Evolutionary conservation across 2,888 invertebrate genomes (phyloP), one percentile per base, ranked within the genome.

Genomic region (Mythimna pallens): DNA sequence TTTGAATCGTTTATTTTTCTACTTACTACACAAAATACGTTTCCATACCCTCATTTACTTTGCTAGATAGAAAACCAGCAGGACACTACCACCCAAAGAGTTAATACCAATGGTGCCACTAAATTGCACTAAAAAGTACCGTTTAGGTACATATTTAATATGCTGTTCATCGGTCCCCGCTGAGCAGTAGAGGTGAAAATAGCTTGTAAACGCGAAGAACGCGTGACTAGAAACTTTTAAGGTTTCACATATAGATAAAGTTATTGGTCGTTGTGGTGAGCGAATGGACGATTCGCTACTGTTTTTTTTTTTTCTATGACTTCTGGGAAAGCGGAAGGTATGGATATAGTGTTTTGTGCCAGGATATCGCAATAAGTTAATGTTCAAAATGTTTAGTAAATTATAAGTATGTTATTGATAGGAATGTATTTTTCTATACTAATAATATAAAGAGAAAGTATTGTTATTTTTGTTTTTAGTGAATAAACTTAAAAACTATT

Each of bases 161-260:
- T 76, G 64, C 63, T 64, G 74, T 71, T 76, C 78, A 86, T 80
- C 55, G 89, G 81, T 89, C 88, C 90, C 90, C 61, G 86, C 89
- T 87, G 91, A 75, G 89, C 85, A 62, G 75, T 86, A 70, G 65
- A 57, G 68, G 81, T 65, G 22, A 65, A 36, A 59, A 73, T 54
- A 50, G 54, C 71, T 83, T 78, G 80, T 80, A 80, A 78, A 87
- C 80, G 86, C 63, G 87, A 76, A 54, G 69, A 70, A 79, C 80
- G 90, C 92, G 92, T 92, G 92, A 88, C 89, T 87, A 52, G 85
- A 76, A 85, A 86, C 88, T 89, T 90, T 91, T 91, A 91, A 83
- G 70, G 55, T 34, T 76, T 14, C 74, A 65, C 64, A 64, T 76
- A 58, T 58, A 77, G 55, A 59, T 80, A 74, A 76, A 82, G 75